These are phyloP conservation scores for Pseudanteris insignis DNA, from an alignment of 2,888 invertebrate genomes.

Conservation along the genomic window DNA sequence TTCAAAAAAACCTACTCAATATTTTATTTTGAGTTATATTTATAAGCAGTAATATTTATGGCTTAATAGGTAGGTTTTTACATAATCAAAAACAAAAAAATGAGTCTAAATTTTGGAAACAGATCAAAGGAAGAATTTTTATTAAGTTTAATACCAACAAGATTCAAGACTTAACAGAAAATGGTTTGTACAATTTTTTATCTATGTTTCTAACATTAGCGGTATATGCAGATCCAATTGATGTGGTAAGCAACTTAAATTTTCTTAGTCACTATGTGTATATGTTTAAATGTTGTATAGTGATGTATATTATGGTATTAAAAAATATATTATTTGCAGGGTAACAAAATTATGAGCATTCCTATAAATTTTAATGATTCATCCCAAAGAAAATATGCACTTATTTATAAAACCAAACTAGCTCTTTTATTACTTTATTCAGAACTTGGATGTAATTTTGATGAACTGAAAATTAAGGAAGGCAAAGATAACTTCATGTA, in stretches of 20 bases:
- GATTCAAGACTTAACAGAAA: slow-evolving; percentile 68
- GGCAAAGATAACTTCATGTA: slow-evolving; percentile 24
- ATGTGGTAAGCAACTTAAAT: no score
- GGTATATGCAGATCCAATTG: slow-evolving; percentile 62
- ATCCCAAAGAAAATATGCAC: slow-evolving; percentile 48
- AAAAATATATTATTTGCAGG: slow-evolving; percentile 48
- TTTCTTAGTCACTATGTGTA: no score
- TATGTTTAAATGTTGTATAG: no score
- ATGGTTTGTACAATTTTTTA: slow-evolving; percentile 70
- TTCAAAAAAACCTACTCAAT: no score
- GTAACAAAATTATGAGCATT: slow-evolving; percentile 58
- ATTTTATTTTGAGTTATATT: no score
- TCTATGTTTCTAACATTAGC: slow-evolving; percentile 67
- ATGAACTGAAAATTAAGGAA: slow-evolving; percentile 28
- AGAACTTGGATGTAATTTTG: slow-evolving; percentile 47
- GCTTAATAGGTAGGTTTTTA: slow-evolving; percentile 58
- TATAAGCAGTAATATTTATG: slow-evolving; percentile 5
- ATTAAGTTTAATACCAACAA: slow-evolving; percentile 71
- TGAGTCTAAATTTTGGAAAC: slow-evolving; percentile 65
- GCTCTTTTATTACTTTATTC: slow-evolving; percentile 55
- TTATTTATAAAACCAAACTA: slow-evolving; percentile 61
- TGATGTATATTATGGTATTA: no score
- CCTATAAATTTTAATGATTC: slow-evolving; percentile 43
- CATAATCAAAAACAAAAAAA: slow-evolving; percentile 53
- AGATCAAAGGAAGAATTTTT: slow-evolving; percentile 70